Percentiles rank a stretch among this genome's conserved stretches.
Evolutionary conservation across 1,140 invertebrate species (phyloP).

Genomic region (Atta cephalotes): DNA sequence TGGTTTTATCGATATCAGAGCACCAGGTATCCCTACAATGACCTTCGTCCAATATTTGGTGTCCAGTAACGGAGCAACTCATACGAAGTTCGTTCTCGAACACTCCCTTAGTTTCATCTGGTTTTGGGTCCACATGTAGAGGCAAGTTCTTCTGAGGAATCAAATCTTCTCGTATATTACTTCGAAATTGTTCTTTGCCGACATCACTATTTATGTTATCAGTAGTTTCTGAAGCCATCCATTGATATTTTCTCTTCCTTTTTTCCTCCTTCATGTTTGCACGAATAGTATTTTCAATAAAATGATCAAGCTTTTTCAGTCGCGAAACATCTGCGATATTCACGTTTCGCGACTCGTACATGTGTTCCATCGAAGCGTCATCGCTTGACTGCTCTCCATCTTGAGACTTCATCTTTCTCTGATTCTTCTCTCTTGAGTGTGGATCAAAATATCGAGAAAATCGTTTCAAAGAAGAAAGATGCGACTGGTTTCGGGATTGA

Average conservation of each 20-base stretch:
- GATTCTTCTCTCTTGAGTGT: slow-evolving; percentile 2
- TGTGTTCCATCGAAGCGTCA: background rate
- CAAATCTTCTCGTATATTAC: background rate
- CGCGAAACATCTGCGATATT: background rate
- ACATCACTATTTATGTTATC: background rate
- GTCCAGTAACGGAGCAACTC: slow-evolving; percentile 68
- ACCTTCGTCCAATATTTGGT: slow-evolving; percentile 61
- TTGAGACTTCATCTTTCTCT: background rate
- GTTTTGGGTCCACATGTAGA: background rate
- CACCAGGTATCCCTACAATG: background rate
- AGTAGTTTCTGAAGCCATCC: background rate
- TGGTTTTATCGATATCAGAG: slow-evolving; percentile 65
- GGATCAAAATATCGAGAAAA: background rate
- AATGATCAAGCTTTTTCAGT: background rate
- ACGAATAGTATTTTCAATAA: background rate
- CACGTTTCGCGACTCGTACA: background rate
- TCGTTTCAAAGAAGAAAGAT: background rate
- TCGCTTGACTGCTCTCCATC: background rate
- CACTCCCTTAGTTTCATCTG: background rate
- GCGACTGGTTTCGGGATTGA: background rate
- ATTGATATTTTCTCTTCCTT: background rate
- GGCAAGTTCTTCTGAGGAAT: background rate
- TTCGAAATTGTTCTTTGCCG: slow-evolving; percentile 1
- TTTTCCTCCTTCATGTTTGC: background rate
- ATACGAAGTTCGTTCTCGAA: slow-evolving; percentile 59